phyloP scores from a whole-genome alignment of 2,113 vertebrate genomes.

The Psittacula cyanocephala region DNA sequence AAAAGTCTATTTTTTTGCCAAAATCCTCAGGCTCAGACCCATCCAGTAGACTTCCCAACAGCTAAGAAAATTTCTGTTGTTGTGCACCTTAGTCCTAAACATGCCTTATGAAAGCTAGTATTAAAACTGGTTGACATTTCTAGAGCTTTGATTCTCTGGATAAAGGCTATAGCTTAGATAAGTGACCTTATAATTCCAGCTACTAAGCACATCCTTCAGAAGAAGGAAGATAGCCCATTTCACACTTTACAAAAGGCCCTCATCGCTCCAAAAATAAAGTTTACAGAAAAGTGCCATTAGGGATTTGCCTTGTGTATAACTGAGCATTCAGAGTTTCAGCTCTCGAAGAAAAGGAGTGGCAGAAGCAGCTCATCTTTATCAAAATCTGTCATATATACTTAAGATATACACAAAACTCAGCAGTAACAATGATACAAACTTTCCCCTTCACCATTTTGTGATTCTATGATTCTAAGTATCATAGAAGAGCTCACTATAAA shows the following conservation, averaged over 20 bases:
- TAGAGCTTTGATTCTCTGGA: background rate
- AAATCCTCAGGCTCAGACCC: background rate
- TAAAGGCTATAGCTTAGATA: background rate
- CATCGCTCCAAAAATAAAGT: background rate
- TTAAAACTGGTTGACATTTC: background rate
- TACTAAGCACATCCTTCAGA: background rate
- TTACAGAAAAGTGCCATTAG: background rate
- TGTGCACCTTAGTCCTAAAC: background rate
- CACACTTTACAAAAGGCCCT: background rate
- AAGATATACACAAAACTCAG: background rate
- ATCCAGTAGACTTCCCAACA: background rate
- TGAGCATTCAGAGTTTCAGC: background rate
- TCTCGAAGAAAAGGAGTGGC: background rate
- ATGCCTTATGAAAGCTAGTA: background rate
- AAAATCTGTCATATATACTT: background rate
- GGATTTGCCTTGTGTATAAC: background rate
- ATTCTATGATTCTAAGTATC: background rate
- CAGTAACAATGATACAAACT: background rate
- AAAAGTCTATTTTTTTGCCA: background rate
- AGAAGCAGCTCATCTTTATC: background rate
- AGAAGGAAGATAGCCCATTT: background rate
- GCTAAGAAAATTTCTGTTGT: background rate
- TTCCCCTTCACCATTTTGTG: background rate
- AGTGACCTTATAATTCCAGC: background rate
- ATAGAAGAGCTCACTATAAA: background rate